Evolutionary conservation across 2,888 invertebrate species (phyloP), one percentile per base, ranked within the genome.

Genomic region (Dendrolimus pini): DNA sequence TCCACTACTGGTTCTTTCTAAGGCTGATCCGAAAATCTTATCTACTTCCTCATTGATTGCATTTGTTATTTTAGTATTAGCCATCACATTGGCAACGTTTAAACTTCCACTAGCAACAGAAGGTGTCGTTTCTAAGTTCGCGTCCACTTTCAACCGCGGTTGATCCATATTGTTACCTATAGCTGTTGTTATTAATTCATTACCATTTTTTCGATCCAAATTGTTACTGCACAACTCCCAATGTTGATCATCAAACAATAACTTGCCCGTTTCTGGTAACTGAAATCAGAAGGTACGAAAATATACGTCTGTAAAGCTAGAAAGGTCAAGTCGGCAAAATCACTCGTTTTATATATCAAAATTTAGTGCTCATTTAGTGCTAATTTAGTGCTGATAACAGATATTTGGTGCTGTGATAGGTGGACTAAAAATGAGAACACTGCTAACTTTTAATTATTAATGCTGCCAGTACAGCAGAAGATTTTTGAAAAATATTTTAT

Each of bases 1-100:
- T 1, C 86, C 85, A 63, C 91, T 91, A 59, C 78, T 84, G 1
- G 91, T 82, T 68, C 91, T 78, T 70, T 88, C 89, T 56, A 91
- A 70, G 3, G 80, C 65, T 7, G 89, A 85, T 7, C 80, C 80
- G 62, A 91, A 85, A 56, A 90, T 62, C 61, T 85, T 83, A 63
- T 91, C 85, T 53, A 88, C 83, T 76, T 89, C 85, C 63, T 84
- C 80, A 61, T 78, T 85, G 30, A 87, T 82, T 74, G 82, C 83
- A 56, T 75, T 78, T 55, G 74, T 70, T 53, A 87, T 76, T 62
- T 78, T 77, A 14, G 65, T 64, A 60, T 80, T 83, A 41, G 80
- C 80, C 63, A 78, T 71, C 10, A 69, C 70, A 60, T 78, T 80
- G 41, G 83, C 75, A n/a, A 78, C 71, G 71, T 89, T 85, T 54